Conservation (phyloP, 2,113 vertebrate genomes). For the Rafetus swinhoei region DNA sequence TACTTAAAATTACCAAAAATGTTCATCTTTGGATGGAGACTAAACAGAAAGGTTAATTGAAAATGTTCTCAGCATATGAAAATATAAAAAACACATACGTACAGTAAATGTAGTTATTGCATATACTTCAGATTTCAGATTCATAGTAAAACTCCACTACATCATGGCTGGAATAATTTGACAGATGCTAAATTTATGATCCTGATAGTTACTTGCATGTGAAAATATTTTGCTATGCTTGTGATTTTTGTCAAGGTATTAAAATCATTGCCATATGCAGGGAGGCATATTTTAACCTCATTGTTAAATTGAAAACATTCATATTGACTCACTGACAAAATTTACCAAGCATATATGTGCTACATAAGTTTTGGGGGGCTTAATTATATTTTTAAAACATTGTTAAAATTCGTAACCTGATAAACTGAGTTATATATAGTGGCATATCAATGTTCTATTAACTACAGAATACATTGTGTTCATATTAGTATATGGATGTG, state of each 20-base stretch:
- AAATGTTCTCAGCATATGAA: not conserved
- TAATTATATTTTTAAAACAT: not conserved
- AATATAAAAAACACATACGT: not conserved
- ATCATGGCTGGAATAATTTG: not conserved
- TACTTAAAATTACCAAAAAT: not conserved
- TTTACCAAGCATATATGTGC: not conserved
- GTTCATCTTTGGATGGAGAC: not conserved
- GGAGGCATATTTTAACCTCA: not conserved
- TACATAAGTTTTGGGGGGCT: not conserved
- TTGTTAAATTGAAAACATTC: constrained; percentile 49
- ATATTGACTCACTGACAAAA: constrained; percentile 16
- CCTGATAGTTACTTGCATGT: not conserved
- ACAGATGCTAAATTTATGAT: constrained; percentile 3
- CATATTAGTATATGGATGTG: not conserved
- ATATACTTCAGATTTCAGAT: not conserved
- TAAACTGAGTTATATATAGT: not conserved
- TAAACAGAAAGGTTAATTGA: not conserved
- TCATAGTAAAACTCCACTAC: not conserved
- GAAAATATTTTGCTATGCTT: constrained; percentile 27
- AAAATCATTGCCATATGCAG: constrained; percentile 23
- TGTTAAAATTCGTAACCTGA: not conserved
- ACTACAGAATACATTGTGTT: not conserved
- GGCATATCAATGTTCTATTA: not conserved
- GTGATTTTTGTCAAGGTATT: not conserved
- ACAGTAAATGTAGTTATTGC: not conserved